These are phyloP conservation scores for Ischnura elegans DNA, from an alignment of 2,888 invertebrate genomes.

Conservation along the genomic window DNA sequence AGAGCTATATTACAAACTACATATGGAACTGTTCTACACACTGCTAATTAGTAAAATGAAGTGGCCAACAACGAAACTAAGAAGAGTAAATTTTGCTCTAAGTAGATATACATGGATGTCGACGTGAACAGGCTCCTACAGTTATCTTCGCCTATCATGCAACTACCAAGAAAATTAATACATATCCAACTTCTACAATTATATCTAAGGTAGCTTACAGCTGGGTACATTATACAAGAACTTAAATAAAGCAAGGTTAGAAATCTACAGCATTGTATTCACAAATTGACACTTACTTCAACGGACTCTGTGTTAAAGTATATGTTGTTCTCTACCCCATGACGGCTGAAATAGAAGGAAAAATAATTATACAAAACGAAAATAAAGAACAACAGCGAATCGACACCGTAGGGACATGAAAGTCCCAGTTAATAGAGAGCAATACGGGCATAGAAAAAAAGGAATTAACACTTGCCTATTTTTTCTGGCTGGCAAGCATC, in stretches of 20 bases:
- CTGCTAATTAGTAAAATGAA: background rate
- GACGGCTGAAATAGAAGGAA: background rate
- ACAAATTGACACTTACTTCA: constrained; percentile 41
- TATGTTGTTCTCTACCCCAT: constrained; percentile 55
- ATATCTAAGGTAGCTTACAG: background rate
- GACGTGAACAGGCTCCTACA: background rate
- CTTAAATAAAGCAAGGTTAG: too few species aligned
- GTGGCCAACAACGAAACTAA: background rate
- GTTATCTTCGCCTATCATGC: background rate
- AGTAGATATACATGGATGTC: background rate
- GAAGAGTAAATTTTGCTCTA: too few species aligned
- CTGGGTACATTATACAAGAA: background rate
- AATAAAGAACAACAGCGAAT: too few species aligned
- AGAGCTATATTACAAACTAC: constrained; percentile 48
- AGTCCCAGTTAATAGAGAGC: too few species aligned
- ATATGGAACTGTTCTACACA: background rate
- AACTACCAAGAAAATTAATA: background rate
- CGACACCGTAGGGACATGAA: too few species aligned
- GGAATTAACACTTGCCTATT: background rate
- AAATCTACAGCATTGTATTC: too few species aligned
- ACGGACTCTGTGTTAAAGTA: constrained; percentile 55
- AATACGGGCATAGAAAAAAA: background rate
- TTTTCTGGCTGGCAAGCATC: constrained; percentile 46
- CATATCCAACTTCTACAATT: background rate
- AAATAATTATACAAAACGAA: too few species aligned